These are phyloP conservation scores for Morinoia aosen DNA, from an alignment of 2,888 invertebrate genomes.

Conservation along the genomic window DNA sequence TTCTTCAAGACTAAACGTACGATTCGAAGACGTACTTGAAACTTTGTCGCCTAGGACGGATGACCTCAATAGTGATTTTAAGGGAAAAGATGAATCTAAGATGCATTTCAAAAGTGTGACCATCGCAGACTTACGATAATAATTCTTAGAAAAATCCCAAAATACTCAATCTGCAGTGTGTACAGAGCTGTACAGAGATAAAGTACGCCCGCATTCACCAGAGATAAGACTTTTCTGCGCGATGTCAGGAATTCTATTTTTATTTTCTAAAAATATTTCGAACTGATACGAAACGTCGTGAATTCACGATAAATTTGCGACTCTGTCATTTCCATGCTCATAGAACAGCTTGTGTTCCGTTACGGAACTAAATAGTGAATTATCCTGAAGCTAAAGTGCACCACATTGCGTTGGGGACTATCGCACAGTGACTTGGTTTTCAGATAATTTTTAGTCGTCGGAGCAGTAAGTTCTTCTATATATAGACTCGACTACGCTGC, in stretches of 20 bases:
- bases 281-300: background rate
- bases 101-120: background rate
- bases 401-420: too few relatives aligned
- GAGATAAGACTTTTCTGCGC: background rate
- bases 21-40: background rate
- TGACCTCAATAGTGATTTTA: background rate
- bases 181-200: background rate
- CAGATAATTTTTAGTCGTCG: too few relatives aligned
- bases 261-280: background rate
- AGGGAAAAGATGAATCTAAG: background rate
- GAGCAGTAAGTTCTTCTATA: too few relatives aligned
- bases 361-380: background rate
- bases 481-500: too few relatives aligned
- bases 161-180: background rate
- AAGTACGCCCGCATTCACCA: background rate
- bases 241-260: background rate
- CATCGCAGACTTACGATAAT: background rate
- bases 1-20: background rate
- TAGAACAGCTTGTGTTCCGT: background rate
- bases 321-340: background rate
- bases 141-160: background rate
- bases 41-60: background rate
- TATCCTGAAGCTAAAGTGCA: too few relatives aligned
- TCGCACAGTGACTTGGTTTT: too few relatives aligned
- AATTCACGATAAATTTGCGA: background rate